Evolutionary conservation across 2,113 vertebrate species (phyloP).

Genomic region (Gambusia holbrooki): DNA sequence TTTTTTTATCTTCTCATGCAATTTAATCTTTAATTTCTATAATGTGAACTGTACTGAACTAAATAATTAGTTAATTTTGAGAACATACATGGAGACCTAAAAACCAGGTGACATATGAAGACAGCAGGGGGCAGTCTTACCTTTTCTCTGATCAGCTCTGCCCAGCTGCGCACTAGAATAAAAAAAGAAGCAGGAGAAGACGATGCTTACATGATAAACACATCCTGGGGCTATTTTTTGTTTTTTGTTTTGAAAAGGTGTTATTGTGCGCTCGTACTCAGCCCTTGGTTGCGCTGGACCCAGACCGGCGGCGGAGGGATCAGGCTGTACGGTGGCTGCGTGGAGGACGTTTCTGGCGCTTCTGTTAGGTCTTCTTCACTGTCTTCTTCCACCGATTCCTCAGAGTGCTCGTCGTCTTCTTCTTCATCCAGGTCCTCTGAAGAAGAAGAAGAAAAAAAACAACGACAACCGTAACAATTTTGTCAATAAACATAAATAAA

Average conservation of each 20-base stretch:
- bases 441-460: background rate
- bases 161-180: conserved; percentile 95
- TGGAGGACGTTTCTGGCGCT: conserved; percentile 79
- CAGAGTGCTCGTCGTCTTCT: conserved; percentile 88
- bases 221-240: too few species aligned
- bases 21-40: background rate
- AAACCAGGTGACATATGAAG: background rate
- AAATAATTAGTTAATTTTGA: background rate
- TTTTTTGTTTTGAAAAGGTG: background rate
- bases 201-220: background rate
- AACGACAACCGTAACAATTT: fast-evolving
- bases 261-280: conserved; percentile 85
- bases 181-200: conserved; percentile 15
- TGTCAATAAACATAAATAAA: background rate
- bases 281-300: conserved; percentile 93
- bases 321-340: conserved; percentile 85
- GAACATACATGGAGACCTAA: background rate
- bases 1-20: background rate
- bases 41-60: too few species aligned
- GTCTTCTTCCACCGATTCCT: conserved; percentile 87
- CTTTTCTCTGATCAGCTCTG: conserved; percentile 97
- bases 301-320: conserved; percentile 88
- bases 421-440: conserved; percentile 86
- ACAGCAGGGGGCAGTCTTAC: conserved; percentile 79
- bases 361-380: conserved; percentile 85